Conservation (phyloP, 2,888 invertebrate genomes). For the Eugnorisma glareosa region DNA sequence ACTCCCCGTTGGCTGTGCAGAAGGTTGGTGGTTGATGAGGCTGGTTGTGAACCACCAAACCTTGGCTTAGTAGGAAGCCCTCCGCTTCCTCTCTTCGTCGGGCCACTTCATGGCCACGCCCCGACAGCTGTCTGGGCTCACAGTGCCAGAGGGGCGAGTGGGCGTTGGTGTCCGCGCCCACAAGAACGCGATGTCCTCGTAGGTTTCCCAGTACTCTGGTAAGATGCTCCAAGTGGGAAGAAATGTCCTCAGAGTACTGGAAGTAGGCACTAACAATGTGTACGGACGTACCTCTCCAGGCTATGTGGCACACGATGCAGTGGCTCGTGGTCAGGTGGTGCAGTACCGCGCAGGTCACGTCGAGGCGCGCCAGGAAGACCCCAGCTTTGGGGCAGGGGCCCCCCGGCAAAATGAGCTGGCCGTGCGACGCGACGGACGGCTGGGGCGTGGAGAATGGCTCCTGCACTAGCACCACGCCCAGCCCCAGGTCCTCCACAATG, state of each 20-base stretch:
- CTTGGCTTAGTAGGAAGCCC: not conserved
- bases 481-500: constrained; percentile 41
- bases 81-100: no score
- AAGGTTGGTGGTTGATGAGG: constrained; percentile 48
- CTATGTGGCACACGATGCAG: constrained; percentile 13
- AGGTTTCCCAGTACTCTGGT: no score
- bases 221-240: no score
- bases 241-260: no score
- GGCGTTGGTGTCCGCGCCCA: no score
- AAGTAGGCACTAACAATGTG: no score
- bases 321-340: not conserved
- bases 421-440: not conserved
- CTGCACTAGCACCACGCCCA: no score
- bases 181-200: no score
- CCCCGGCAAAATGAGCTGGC: not conserved
- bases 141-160: no score
- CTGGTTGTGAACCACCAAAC: not conserved
- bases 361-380: not conserved
- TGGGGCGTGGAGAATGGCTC: constrained; percentile 55
- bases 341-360: not conserved
- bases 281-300: no score
- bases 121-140: no score
- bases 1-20: constrained; percentile 41
- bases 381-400: not conserved
- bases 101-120: constrained; percentile 29